Conservation (phyloP, 2,888 invertebrate genomes). For the Pachymerium ferrugineum region DNA sequence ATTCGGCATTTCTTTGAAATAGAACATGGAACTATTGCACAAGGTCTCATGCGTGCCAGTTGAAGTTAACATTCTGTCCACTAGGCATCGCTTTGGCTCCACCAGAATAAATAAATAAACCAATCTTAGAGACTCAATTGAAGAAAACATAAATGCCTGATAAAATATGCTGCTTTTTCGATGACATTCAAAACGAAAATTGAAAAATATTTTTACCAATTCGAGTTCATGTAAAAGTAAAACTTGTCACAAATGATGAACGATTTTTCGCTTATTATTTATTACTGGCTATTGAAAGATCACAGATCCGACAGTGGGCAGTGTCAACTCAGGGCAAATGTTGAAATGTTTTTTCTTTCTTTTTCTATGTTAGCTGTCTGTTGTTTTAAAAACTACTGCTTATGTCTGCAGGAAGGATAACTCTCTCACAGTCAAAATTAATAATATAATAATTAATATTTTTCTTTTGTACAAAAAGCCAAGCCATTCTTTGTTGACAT, state of each 20-base stretch:
- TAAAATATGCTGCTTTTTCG: background rate
- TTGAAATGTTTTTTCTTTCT: conserved; percentile 9
- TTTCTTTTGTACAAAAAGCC: conserved; percentile 15
- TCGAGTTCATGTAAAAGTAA: background rate
- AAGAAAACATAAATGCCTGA: background rate
- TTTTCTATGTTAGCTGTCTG: background rate
- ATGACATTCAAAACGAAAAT: background rate
- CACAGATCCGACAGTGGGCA: conserved; percentile 31
- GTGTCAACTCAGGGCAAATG: conserved; percentile 28
- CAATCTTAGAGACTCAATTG: background rate
- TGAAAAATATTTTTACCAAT: background rate
- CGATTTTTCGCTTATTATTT: conserved; percentile 20
- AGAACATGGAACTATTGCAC: conserved; percentile 31
- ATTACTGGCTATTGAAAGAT: conserved; percentile 32
- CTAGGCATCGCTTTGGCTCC: conserved; percentile 32
- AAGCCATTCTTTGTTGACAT: conserved; percentile 1
- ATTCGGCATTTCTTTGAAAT: background rate
- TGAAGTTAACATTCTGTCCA: conserved; percentile 35
- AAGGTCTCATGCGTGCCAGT: conserved; percentile 1
- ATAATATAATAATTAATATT: conserved; percentile 18
- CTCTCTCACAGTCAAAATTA: conserved; percentile 15
- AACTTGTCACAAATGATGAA: background rate
- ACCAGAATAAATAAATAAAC: conserved; percentile 30
- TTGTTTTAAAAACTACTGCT: background rate
- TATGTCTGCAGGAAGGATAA: background rate